Evolutionary conservation across 2,888 invertebrate species (phyloP), one percentile per base, ranked within the genome.

Genomic region (Drosophila diplacantha): DNA sequence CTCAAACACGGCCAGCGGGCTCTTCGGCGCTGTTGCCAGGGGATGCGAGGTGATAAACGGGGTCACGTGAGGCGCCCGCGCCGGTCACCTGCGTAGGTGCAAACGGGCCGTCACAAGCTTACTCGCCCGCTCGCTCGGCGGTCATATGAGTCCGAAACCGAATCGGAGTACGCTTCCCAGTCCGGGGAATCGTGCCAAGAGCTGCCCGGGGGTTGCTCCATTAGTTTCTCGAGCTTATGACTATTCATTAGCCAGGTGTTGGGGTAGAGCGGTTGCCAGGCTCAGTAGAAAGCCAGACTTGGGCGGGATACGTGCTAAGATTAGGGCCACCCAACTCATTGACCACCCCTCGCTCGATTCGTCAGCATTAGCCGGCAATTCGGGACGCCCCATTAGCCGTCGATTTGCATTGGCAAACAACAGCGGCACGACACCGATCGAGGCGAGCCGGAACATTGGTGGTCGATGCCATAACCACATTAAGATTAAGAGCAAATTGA

Each of bases 1-100:
- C 11, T 26, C 35, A 54, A 54, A 51, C 35, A 54, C 49, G 11
- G 14, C 14, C 11, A n/a, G 22, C 14, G 49, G 20, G 18, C 16
- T 24, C 41, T 20, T 65, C 34, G 0, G 20, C 9, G 34, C 59
- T 54, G 68, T 68, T 67, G 68, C 59, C 68, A 60, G 47, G 29
- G 31, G 18, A 22, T 31, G 31, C 2, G 38, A 63, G 64, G 43
- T 64, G 64, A 64, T 44, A 38, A 52, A 61, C 51, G 51, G 51
- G 74, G 75, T 77, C 81, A 77, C 75, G 78, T 75, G 81, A 71
- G 61, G 16, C 26, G 37, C 14, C 38, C 72, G 60, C 60, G 70
- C 70, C 68, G 61, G 47, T 60, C 60, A 50, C 63, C 62, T 77
- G 75, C 75, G 77, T 77, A 75, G 81, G 81, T 75, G 75, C 81